Evolutionary conservation across 2,113 vertebrate species (phyloP), one percentile per base, ranked within the genome.

Genomic region (Pachycephala philippinensis): DNA sequence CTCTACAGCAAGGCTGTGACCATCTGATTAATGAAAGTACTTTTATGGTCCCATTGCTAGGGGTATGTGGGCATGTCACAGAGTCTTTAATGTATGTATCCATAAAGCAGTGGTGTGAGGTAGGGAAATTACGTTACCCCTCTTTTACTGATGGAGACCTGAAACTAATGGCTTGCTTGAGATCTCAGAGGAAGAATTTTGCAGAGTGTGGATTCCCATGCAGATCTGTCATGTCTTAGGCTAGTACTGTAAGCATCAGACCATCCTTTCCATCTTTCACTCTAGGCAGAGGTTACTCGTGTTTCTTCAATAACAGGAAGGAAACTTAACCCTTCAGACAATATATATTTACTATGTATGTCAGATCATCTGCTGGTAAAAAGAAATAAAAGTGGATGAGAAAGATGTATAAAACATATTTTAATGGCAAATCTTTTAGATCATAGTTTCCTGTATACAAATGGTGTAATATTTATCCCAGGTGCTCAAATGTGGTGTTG

Each of bases 391-490:
- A 95, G 35, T 85, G 17, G 47, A 52, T 88, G 49, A 94, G 74
- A 84, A 93, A 72, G 70, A 91, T 78, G 33, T 44, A 71, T 77
- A 91, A 94, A 93, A 53, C 69, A 59, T 95, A 93, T 77, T 96
- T 93, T 82, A 87, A 76, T 82, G 66, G 49, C 39, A 93, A 80
- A 86, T 96, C 71, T 87, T 87, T 71, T 50, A 92, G 88, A 82
- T 84, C 68, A 87, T 95, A 33, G 9, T 95, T 94, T 96, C 91
- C 83, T 27, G 5, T 56, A 19, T 71, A 95, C 79, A 92, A 91
- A 87, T 93, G 78, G 74, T 84, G 27, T 94, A 96, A 93, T 96
- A 83, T 89, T 95, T 96, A 75, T 94, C 72, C 96, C 95, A 93
- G 86, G 95, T 96, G 93, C 66, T 90, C 72, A 37, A 56, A 92